Percentiles rank a stretch among this genome's conserved stretches.
Evolutionary conservation across 2,113 vertebrate genomes (phyloP).

Genomic region (Balaenoptera acutorostrata): DNA sequence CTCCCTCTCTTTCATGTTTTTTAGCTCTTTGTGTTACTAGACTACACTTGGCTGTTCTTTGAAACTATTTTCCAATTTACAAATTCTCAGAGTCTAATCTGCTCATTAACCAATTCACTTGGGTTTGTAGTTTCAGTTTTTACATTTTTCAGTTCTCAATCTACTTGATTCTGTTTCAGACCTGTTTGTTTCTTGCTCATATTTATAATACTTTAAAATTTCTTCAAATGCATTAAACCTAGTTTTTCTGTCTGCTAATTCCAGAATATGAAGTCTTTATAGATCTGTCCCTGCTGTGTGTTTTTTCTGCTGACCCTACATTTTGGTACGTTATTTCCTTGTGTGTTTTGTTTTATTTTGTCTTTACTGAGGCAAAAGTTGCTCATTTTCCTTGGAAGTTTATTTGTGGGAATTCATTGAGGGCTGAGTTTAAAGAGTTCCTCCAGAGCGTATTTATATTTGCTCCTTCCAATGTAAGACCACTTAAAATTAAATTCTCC

Average conservation of each 20-base stretch:
- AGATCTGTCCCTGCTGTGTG: not conserved
- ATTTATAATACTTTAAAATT: not conserved
- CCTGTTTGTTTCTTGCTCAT: not conserved
- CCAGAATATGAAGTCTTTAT: not conserved
- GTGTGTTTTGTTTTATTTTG: not conserved
- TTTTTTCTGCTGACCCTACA: not conserved
- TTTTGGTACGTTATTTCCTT: not conserved
- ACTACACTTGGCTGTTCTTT: not conserved
- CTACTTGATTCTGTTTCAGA: not conserved
- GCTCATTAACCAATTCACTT: not conserved
- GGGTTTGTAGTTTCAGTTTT: not conserved
- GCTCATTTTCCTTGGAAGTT: conserved; percentile 29
- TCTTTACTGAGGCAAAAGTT: not conserved
- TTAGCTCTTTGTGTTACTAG: not conserved
- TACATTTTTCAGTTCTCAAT: not conserved
- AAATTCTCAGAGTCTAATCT: not conserved
- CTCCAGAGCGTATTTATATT: not conserved
- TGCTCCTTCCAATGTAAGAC: not conserved
- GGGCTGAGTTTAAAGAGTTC: not conserved
- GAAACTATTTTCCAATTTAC: not conserved
- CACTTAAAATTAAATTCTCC: not conserved
- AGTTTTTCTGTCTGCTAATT: not conserved
- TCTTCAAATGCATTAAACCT: not conserved
- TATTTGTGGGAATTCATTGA: not conserved
- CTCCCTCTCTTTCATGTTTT: not conserved